Evolutionary conservation across 1,140 invertebrate genomes (phyloP).

Genomic region (Drosophila serrata): DNA sequence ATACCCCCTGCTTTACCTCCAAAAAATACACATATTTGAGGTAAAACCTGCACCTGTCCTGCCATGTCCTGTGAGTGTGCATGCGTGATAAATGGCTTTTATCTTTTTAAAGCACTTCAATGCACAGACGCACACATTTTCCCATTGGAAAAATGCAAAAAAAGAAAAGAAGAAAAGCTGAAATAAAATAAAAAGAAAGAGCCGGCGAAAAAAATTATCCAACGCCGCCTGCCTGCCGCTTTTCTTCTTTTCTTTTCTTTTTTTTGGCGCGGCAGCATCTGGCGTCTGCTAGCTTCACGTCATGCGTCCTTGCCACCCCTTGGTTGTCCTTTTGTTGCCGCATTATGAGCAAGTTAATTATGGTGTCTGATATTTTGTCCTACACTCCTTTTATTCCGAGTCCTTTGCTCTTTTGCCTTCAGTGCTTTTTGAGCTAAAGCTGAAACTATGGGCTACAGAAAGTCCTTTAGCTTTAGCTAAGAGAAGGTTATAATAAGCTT

Average conservation of each 20-base stretch:
- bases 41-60: slow-evolving; percentile 40
- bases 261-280: slow-evolving; percentile 50
- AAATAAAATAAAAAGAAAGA: slow-evolving; percentile 10
- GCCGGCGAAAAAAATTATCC: slow-evolving; percentile 50
- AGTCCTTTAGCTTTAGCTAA: background rate
- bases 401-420: background rate
- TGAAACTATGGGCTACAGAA: background rate
- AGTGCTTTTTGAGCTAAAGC: slow-evolving; percentile 5
- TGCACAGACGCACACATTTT: slow-evolving; percentile 46
- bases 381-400: slow-evolving; percentile 22
- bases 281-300: slow-evolving; percentile 39
- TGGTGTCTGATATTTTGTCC: slow-evolving; percentile 75
- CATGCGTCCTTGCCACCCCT: slow-evolving; percentile 31
- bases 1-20: slow-evolving; percentile 35
- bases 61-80: slow-evolving; percentile 40
- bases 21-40: slow-evolving; percentile 13
- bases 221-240: slow-evolving; percentile 45
- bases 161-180: slow-evolving; percentile 1
- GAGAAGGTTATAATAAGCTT: background rate
- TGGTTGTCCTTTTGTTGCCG: slow-evolving; percentile 37
- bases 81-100: slow-evolving; percentile 81
- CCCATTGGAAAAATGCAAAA: slow-evolving; percentile 7
- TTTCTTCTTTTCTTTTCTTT: slow-evolving; percentile 17
- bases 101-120: slow-evolving; percentile 80
- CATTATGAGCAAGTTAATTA: slow-evolving; percentile 82